Percentiles rank a stretch among this genome's conserved stretches.
Conservation (phyloP, 1,140 invertebrate genomes). For the Scaptomyza hsui region DNA sequence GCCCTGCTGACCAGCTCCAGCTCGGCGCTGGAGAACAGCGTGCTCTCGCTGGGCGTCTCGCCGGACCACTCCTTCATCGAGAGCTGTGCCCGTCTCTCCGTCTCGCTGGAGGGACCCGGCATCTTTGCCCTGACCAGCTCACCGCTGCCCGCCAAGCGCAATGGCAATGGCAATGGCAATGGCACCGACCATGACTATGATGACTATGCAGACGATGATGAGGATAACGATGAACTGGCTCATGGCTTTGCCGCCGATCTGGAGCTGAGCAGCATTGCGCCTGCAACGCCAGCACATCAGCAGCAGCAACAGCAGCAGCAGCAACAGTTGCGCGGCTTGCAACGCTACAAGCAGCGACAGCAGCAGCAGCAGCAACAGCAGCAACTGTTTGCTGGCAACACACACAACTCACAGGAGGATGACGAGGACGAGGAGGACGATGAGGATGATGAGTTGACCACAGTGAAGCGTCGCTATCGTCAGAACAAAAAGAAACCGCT, state of each 20-base stretch:
- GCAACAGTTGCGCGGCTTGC: conserved; percentile 27
- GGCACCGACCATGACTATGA: conserved; percentile 75
- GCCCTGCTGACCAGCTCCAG: conserved; percentile 89
- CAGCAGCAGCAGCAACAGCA: conserved; percentile 5
- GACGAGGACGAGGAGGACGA: conserved; percentile 74
- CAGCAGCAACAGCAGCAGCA: conserved; percentile 35
- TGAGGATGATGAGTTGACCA: conserved; percentile 68
- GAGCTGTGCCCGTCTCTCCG: conserved; percentile 92
- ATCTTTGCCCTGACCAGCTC: conserved; percentile 80
- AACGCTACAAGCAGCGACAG: conserved; percentile 29
- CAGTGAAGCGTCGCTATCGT: conserved; percentile 77
- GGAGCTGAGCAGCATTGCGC: conserved; percentile 62
- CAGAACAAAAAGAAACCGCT: conserved; percentile 78
- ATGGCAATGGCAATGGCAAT: conserved; percentile 53
- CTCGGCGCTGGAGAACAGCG: conserved; percentile 84
- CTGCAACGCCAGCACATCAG: conserved; percentile 39
- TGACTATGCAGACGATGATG: conserved; percentile 71
- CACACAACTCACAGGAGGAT: conserved; percentile 52
- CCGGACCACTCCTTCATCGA: conserved; percentile 93
- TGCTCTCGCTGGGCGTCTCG: conserved; percentile 90
- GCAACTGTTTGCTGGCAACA: conserved; percentile 3
- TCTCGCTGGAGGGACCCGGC: conserved; percentile 89
- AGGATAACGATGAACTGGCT: conserved; percentile 70
- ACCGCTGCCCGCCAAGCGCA: conserved; percentile 68
- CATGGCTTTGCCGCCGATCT: conserved; percentile 64